A percentile compares a stretch with the other conserved stretches of the same genome.
These are phyloP conservation scores for Hydrolagus colliei DNA, from an alignment of 2,797 vertebrate species.

Conservation along the genomic window DNA sequence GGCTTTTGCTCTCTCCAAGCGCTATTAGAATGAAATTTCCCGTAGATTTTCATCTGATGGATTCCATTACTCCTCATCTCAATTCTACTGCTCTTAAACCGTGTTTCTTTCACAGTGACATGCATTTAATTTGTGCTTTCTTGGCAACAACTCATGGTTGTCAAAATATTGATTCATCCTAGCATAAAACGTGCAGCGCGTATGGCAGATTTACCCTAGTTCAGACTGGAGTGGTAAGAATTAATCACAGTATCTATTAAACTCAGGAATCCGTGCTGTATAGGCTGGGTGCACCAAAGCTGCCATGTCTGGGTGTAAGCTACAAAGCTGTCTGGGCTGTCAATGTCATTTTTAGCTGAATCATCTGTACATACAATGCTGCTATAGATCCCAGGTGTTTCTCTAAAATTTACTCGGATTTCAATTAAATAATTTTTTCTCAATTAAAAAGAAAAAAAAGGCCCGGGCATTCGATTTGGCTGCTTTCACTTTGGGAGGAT, in stretches of 20 bases:
- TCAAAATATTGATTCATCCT: conserved; percentile 29
- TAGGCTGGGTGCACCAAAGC: background rate
- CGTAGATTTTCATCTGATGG: conserved; percentile 47
- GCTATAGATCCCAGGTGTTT: too few species aligned
- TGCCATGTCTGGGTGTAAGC: background rate
- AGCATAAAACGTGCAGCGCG: background rate
- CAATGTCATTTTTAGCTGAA: background rate
- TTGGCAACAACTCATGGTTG: conserved; percentile 36
- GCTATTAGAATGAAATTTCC: conserved; percentile 46
- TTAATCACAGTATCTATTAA: background rate
- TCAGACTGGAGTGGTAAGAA: background rate
- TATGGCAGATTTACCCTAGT: background rate
- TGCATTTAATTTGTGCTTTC: conserved; percentile 36
- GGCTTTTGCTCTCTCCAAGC: background rate
- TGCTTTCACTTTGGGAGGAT: too few species aligned
- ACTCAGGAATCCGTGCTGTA: background rate
- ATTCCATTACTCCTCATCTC: conserved; percentile 48
- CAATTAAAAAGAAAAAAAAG: too few species aligned
- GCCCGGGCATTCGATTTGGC: too few species aligned
- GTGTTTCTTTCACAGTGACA: conserved; percentile 38
- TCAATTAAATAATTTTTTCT: too few species aligned
- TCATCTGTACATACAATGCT: too few species aligned
- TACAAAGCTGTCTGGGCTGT: background rate
- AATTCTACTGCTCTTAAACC: conserved; percentile 38
- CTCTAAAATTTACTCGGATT: too few species aligned